A percentile compares a stretch with the other conserved stretches of the same genome.
phyloP scores from a whole-genome alignment of 1,140 invertebrate genomes.

The Sycobia sp. region DNA sequence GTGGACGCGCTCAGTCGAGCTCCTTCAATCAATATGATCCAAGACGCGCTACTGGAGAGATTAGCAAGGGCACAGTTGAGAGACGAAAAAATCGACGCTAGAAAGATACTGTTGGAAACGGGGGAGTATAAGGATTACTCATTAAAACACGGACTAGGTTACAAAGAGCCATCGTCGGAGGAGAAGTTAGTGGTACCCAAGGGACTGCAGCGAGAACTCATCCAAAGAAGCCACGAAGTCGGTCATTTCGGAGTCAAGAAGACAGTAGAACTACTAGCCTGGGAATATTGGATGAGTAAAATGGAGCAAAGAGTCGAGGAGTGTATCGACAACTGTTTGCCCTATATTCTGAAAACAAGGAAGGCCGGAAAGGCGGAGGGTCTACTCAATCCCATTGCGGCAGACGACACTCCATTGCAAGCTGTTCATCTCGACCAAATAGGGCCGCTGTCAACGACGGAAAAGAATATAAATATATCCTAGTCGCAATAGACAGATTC shows the following conservation, averaged over 20 bases:
- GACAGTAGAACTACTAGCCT: not conserved
- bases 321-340: slow-evolving; percentile 4
- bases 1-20: slow-evolving; percentile 46
- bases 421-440: not conserved
- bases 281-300: not conserved
- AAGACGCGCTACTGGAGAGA: not conserved
- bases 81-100: slow-evolving; percentile 15
- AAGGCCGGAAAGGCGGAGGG: not conserved
- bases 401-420: too few relatives aligned
- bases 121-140: slow-evolving; percentile 12
- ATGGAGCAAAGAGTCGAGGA: not conserved
- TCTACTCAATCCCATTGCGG: not conserved
- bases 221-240: not conserved
- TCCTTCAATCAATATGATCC: slow-evolving; percentile 7
- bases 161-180: slow-evolving; percentile 6
- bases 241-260: not conserved
- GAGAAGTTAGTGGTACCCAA: slow-evolving; percentile 1
- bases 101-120: not conserved
- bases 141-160: slow-evolving; percentile 17
- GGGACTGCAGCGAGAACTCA: not conserved
- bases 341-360: not conserved
- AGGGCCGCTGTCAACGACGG: too few relatives aligned
- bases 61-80: slow-evolving; percentile 18
- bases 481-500: too few relatives aligned
- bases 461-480: not conserved